Evolutionary conservation across 2,113 vertebrate genomes (phyloP), one percentile per base, ranked within the genome.

Genomic region (Python bivittatus): DNA sequence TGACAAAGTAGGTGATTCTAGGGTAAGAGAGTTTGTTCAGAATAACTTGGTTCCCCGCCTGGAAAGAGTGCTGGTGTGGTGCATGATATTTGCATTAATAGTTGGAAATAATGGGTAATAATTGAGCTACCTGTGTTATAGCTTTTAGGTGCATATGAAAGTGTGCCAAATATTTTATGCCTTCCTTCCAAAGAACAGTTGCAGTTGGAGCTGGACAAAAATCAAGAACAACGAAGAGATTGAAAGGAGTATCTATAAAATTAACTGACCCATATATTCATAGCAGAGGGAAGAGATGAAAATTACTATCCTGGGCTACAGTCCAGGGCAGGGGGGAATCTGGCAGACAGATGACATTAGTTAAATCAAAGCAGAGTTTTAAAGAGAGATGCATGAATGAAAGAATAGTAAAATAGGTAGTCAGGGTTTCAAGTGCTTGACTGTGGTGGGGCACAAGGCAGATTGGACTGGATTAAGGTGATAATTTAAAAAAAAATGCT

Each of bases 221-320:
- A 79, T 79, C 91, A 92, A 92, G 61, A 92, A 20, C 85, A 79
- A 92, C 61, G 57, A 87, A 57, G 52, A 72, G 61, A 72, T 13
- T n/a, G 84, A 33, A 86, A 68, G 61, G 60, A 44, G 61, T 61
- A 79, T 56, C 25, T 88, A 64, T 88, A 22, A 56, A 92, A 64
- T 86, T 88, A 92, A 79, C 33, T 79, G 85, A 38, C 13, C 72
- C 61, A 79, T 92, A 58, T 92, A 57, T 79, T 92, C 52, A 79
- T 9, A 54, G 61, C 53, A 57, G 15, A 72, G 52, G 61, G 33
- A 57, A 68, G 33, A 92, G 33, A 83, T 92, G 38, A 79, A 88
- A 86, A 88, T 88, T 92, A 92, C 38, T 53, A 88, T 92, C 38
- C 64, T 92, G 91, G 91, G 91, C 61, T 92, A 53, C 6, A n/a